Percentiles rank a stretch among this genome's conserved stretches.
These are phyloP conservation scores for Burhinus bistriatus DNA, from an alignment of 2,113 vertebrate species.

Conservation along the genomic window DNA sequence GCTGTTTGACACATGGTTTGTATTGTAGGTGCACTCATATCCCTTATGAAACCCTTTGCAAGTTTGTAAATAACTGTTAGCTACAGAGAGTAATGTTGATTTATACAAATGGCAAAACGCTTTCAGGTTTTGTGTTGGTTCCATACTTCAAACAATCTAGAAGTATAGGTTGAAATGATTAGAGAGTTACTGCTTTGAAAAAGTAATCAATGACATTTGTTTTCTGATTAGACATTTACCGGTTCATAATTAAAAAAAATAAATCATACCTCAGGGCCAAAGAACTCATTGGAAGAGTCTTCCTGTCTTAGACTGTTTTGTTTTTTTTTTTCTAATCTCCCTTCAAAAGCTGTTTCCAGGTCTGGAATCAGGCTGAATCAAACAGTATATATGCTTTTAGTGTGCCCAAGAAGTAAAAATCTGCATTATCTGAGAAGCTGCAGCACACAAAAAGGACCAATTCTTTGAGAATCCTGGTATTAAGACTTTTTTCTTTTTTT, in stretches of 20 bases:
- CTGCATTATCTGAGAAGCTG: neutral
- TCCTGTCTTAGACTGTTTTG: neutral
- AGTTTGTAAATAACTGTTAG: constrained; percentile 35
- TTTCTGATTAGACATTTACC: neutral
- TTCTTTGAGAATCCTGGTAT: neutral
- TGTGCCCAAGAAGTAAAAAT: neutral
- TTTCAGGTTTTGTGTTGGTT: neutral
- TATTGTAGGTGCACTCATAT: constrained; percentile 18
- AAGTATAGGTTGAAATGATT: neutral
- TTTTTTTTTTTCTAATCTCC: neutral
- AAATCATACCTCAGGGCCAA: neutral
- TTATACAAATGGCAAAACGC: neutral
- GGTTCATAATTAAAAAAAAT: neutral
- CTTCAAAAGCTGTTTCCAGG: neutral
- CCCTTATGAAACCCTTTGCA: neutral
- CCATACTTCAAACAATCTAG: constrained; percentile 1
- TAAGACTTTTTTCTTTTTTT: neutral
- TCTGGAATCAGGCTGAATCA: neutral
- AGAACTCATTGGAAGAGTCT: neutral
- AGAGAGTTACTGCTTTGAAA: constrained; percentile 1
- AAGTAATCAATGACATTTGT: constrained; percentile 36
- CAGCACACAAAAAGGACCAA: neutral
- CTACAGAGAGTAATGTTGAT: neutral
- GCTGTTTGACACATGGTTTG: constrained; percentile 52
- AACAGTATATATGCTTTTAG: neutral